phyloP scores from a whole-genome alignment of 2,797 vertebrate species.

The Acanthornis magna region DNA sequence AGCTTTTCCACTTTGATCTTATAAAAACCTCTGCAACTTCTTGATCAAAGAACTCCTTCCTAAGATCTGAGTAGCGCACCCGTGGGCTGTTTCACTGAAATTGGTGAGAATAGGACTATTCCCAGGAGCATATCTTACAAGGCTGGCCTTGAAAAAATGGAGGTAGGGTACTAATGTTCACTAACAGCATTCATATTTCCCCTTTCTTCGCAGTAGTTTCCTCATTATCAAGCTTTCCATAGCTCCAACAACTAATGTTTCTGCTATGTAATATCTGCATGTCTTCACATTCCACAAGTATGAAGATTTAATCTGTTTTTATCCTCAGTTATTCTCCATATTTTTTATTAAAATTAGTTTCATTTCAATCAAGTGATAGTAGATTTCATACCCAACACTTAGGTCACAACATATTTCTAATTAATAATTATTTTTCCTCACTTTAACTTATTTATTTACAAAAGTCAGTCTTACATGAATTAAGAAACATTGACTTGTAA shows the following conservation, averaged over 20 bases:
- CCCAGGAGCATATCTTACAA: not conserved
- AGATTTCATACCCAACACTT: not conserved
- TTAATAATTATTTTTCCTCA: not conserved
- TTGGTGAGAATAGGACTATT: not conserved
- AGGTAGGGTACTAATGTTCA: not conserved
- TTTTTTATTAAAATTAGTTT: not conserved
- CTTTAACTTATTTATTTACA: not conserved
- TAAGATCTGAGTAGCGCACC: not conserved
- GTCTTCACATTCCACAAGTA: not conserved
- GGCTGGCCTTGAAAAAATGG: not conserved
- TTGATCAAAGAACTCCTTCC: conserved; percentile 33
- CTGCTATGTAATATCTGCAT: not conserved
- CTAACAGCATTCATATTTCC: not conserved
- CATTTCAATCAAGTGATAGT: not conserved
- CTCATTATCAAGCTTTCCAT: not conserved
- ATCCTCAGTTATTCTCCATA: not conserved
- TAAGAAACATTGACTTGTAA: not conserved
- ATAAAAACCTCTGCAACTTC: conserved; percentile 16
- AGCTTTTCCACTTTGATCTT: conserved; percentile 49
- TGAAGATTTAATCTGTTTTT: not conserved
- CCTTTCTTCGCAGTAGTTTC: not conserved
- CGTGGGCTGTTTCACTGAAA: not conserved
- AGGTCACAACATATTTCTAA: not conserved
- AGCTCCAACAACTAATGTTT: not conserved
- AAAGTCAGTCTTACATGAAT: not conserved